A percentile compares a stretch with the other conserved stretches of the same genome.
These are phyloP conservation scores for Cheirogaleus major DNA, from an alignment of 2,797 vertebrate genomes.

Conservation along the genomic window DNA sequence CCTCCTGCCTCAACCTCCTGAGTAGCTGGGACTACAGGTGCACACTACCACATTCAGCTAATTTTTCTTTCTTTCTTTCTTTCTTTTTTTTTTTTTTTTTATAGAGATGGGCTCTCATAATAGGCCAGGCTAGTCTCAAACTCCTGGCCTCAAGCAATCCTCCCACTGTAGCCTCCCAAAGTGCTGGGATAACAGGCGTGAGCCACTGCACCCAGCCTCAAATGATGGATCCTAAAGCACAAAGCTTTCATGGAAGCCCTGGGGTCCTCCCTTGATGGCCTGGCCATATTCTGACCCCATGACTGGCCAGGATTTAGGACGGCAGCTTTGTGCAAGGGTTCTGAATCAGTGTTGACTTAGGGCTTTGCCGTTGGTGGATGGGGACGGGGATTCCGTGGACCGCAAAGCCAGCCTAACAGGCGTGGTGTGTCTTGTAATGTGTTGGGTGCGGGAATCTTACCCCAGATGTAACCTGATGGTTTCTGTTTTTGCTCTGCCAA, in stretches of 20 bases:
- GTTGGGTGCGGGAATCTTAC: neutral
- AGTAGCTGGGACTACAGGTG: neutral
- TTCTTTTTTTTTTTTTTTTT: neutral
- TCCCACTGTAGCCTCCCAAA: neutral
- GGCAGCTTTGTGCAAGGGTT: neutral
- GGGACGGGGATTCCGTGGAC: neutral
- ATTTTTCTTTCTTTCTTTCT: neutral
- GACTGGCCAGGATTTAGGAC: neutral
- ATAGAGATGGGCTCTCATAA: neutral
- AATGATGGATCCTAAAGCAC: neutral
- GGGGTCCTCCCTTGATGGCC: neutral
- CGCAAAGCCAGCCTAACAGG: fast-evolving
- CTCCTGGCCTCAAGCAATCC: neutral
- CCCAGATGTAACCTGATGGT: neutral
- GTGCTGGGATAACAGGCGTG: neutral
- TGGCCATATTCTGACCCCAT: neutral
- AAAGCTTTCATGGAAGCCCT: neutral
- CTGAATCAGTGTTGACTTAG: neutral
- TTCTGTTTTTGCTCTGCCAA: neutral
- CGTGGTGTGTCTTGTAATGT: neutral
- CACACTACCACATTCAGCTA: neutral
- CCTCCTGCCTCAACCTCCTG: neutral
- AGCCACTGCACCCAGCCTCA: neutral
- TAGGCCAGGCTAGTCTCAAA: neutral
- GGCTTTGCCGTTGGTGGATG: neutral